Evolutionary conservation across 37 sponge, comb jelly and placozoan species (phyloP).

Genomic region (Cliona cf. orientalis): DNA sequence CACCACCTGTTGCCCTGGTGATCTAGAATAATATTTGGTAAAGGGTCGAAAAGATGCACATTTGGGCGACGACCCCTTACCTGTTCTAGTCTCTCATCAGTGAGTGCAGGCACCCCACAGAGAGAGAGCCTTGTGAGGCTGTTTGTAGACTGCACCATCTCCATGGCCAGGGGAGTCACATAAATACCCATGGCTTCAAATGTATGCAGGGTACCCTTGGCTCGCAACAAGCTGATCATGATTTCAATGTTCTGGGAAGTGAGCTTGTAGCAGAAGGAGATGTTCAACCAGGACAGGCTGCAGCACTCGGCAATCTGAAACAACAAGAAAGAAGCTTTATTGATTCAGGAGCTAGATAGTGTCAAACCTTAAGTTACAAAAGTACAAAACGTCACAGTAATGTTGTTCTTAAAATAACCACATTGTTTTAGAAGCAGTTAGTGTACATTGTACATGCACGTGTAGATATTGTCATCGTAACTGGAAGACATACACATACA

Average conservation of each 20-base stretch:
- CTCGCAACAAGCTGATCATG: conserved; percentile 43
- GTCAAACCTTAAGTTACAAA: too few relatives aligned
- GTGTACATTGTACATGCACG: neutral
- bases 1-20: conserved; percentile 28
- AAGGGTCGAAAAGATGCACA: neutral
- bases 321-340: neutral
- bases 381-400: too few relatives aligned
- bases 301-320: conserved; percentile 69
- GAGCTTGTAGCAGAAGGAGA: conserved; percentile 76
- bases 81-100: conserved; percentile 42
- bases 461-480: neutral
- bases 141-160: conserved; percentile 33
- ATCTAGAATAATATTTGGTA: conserved; percentile 59
- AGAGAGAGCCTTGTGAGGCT: conserved; percentile 59
- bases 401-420: too few relatives aligned
- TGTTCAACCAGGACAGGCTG: conserved; percentile 25
- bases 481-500: neutral
- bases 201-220: conserved; percentile 22
- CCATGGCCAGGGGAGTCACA: conserved; percentile 24
- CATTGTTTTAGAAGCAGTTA: too few relatives aligned
- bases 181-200: conserved; percentile 44
- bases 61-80: conserved; percentile 5
- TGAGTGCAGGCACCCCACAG: conserved; percentile 49
- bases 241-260: conserved; percentile 17
- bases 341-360: too few relatives aligned